Evolutionary conservation across 2,797 vertebrate genomes (phyloP).

Genomic region (Hydrolagus colliei): DNA sequence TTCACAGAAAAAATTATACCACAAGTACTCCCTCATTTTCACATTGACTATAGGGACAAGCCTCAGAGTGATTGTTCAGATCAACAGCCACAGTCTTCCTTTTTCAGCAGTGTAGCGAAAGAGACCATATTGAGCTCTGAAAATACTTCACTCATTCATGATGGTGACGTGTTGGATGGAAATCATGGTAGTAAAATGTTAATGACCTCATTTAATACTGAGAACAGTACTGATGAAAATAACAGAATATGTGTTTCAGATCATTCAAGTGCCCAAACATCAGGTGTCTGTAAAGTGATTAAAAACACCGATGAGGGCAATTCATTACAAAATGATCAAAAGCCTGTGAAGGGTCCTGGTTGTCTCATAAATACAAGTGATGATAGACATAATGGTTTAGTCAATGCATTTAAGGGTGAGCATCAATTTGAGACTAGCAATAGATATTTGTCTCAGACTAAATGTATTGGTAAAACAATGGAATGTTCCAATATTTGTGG

Average conservation of each 20-base stretch:
- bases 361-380: constrained; percentile 1
- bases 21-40: background rate
- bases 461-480: constrained; percentile 14
- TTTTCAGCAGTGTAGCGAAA: constrained; percentile 3
- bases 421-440: background rate
- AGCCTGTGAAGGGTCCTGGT: background rate
- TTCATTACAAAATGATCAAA: background rate
- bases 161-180: constrained; percentile 15
- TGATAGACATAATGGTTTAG: constrained; percentile 8
- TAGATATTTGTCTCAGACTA: background rate
- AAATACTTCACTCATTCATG: background rate
- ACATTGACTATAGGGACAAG: background rate
- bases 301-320: background rate
- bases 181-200: background rate
- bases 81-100: background rate
- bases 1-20: background rate
- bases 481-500: constrained; percentile 14
- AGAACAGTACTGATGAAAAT: constrained; percentile 10
- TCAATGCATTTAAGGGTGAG: constrained; percentile 3
- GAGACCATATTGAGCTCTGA: background rate
- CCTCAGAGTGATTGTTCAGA: constrained; percentile 12
- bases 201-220: background rate
- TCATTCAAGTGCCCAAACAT: background rate
- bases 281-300: background rate
- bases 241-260: background rate